Evolutionary conservation across 2,888 invertebrate species (phyloP).

Genomic region (Brachyopa scutellaris): DNA sequence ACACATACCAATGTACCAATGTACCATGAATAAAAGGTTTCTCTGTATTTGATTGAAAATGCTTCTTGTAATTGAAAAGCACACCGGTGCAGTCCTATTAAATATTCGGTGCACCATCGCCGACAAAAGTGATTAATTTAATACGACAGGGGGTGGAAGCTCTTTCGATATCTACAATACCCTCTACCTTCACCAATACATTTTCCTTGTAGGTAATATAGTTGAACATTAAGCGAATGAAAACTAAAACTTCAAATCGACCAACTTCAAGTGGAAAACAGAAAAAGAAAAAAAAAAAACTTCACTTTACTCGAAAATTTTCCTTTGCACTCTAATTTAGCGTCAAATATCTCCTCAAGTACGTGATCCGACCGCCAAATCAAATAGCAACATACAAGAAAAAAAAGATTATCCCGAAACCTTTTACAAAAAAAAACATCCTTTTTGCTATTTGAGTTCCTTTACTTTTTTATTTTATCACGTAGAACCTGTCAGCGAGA

Average conservation of each 20-base stretch:
- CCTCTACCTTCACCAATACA: too few species aligned
- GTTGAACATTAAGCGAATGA: neutral
- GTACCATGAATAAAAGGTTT: too few species aligned
- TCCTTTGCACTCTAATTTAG: slow-evolving; percentile 38
- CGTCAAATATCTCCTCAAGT: slow-evolving; percentile 32
- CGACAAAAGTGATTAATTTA: slow-evolving; percentile 33
- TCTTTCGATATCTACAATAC: slow-evolving; percentile 3
- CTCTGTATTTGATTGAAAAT: too few species aligned
- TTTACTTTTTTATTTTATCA: slow-evolving; percentile 18
- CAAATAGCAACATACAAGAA: slow-evolving; percentile 34
- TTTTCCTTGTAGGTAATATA: neutral
- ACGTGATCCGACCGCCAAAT: slow-evolving; percentile 46
- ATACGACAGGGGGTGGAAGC: neutral
- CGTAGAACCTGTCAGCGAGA: slow-evolving; percentile 12
- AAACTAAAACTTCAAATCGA: too few species aligned
- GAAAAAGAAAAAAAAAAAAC: too few species aligned
- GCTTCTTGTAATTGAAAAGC: neutral
- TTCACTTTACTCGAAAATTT: slow-evolving; percentile 29
- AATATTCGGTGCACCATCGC: slow-evolving; percentile 22
- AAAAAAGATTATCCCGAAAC: neutral
- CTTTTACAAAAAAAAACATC: neutral
- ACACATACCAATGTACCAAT: too few species aligned
- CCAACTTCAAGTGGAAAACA: slow-evolving; percentile 10
- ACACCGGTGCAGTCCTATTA: slow-evolving; percentile 24
- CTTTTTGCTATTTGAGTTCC: neutral